These are phyloP conservation scores for Exocentrus adspersus DNA, from an alignment of 2,888 invertebrate species.

Conservation along the genomic window DNA sequence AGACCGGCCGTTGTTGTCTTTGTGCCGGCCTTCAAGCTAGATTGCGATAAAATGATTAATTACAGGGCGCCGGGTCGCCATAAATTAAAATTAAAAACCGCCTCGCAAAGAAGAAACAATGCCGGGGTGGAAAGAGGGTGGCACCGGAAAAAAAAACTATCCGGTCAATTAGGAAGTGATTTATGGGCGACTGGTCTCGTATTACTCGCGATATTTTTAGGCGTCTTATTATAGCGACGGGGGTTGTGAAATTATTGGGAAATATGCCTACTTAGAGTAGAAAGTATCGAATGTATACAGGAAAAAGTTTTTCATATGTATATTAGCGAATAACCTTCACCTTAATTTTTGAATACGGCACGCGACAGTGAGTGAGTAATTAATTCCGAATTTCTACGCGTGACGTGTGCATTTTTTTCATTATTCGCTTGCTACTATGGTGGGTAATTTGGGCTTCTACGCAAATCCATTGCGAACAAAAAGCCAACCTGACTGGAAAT, in stretches of 20 bases:
- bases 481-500: not conserved
- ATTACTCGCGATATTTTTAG: constrained; percentile 3
- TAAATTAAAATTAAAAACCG: constrained; percentile 22
- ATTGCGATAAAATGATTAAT: constrained; percentile 19
- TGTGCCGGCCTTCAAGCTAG: not conserved
- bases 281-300: too few relatives aligned
- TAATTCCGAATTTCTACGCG: too few relatives aligned
- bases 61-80: constrained; percentile 7
- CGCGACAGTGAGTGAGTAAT: too few relatives aligned
- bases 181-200: constrained; percentile 2
- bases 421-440: too few relatives aligned
- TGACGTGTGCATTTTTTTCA: too few relatives aligned
- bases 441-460: not conserved
- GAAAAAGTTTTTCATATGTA: too few relatives aligned
- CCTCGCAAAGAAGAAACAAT: constrained; percentile 14
- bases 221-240: not conserved
- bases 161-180: constrained; percentile 22
- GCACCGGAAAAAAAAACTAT: constrained; percentile 17
- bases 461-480: not conserved
- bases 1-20: not conserved
- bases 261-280: too few relatives aligned
- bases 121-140: not conserved
- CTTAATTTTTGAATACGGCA: too few relatives aligned
- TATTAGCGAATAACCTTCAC: too few relatives aligned
- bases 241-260: too few relatives aligned